Conservation (phyloP, 2,888 invertebrate genomes). For the Andrena marginata region DNA sequence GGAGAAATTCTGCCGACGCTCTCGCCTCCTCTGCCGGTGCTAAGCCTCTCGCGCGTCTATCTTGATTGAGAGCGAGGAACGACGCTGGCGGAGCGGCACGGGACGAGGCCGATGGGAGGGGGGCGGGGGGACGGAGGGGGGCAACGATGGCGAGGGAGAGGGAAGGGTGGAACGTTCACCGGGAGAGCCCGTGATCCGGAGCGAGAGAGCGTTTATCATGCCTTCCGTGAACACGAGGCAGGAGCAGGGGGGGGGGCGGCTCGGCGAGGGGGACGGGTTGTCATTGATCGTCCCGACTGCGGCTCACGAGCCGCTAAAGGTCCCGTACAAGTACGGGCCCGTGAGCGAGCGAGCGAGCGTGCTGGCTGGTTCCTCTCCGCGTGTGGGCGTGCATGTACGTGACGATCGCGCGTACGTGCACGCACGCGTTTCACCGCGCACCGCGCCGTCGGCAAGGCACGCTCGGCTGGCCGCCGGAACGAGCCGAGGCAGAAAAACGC, state of each 20-base stretch:
- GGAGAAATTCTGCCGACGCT: constrained; percentile 69
- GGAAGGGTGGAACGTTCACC: constrained; percentile 74
- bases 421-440: constrained; percentile 55
- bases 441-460: constrained; percentile 57
- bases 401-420: constrained; percentile 57
- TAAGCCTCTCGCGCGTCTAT: constrained; percentile 83
- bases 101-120: constrained; percentile 50
- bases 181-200: constrained; percentile 65
- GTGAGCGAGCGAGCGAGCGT: constrained; percentile 60
- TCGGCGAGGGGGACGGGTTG: constrained; percentile 77
- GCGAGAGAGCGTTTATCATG: constrained; percentile 68
- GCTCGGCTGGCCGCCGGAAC: constrained; percentile 55
- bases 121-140: constrained; percentile 62
- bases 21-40: constrained; percentile 79
- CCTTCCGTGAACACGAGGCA: constrained; percentile 68
- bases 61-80: constrained; percentile 83
- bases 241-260: constrained; percentile 42
- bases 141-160: constrained; percentile 65
- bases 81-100: constrained; percentile 57
- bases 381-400: constrained; percentile 52
- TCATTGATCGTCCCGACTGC: constrained; percentile 84
- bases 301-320: constrained; percentile 84
- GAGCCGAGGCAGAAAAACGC: constrained; percentile 44
- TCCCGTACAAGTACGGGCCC: constrained; percentile 84
- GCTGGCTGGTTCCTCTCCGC: constrained; percentile 26